Evolutionary conservation across 2,113 vertebrate genomes (phyloP).

Genomic region (Corythornis cristatus): DNA sequence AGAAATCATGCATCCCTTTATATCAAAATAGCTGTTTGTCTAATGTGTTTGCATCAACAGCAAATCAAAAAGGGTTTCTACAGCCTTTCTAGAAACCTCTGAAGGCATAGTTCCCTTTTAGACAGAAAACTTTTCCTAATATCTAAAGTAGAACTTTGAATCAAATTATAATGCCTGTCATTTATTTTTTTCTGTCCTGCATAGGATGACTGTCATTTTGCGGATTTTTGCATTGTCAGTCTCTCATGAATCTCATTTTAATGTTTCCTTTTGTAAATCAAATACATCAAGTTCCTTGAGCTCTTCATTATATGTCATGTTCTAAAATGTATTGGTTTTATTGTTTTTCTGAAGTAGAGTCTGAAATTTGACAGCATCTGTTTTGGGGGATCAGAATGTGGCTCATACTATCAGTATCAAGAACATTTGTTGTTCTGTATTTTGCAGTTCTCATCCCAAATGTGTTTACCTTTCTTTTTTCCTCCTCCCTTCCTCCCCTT

Average conservation of each 20-base stretch:
- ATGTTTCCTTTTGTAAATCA: slow-evolving; percentile 54
- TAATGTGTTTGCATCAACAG: neutral
- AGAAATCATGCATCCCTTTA: neutral
- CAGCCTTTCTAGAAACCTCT: slow-evolving; percentile 23
- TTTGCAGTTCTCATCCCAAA: neutral
- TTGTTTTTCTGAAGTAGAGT: neutral
- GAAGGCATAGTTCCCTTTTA: slow-evolving; percentile 1
- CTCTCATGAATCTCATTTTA: neutral
- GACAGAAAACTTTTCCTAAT: slow-evolving; percentile 26
- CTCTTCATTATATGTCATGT: neutral
- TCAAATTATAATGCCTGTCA: neutral
- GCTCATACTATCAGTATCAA: neutral
- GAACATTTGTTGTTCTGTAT: neutral
- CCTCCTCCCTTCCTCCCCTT: too few relatives aligned
- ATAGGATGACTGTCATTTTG: slow-evolving; percentile 16
- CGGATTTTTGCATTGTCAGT: slow-evolving; percentile 14
- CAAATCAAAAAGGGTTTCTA: slow-evolving; percentile 29
- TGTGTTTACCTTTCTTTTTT: neutral
- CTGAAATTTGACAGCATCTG: slow-evolving; percentile 11
- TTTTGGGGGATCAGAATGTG: neutral
- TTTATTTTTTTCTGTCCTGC: slow-evolving; percentile 15
- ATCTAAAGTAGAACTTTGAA: slow-evolving; percentile 43
- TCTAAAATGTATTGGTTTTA: slow-evolving; percentile 34
- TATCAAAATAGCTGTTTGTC: slow-evolving; percentile 1
- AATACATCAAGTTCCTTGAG: slow-evolving; percentile 5